phyloP scores from a whole-genome alignment of 35 echinoderm and acorn worm genomes.

The Nesometra sesokonis region DNA sequence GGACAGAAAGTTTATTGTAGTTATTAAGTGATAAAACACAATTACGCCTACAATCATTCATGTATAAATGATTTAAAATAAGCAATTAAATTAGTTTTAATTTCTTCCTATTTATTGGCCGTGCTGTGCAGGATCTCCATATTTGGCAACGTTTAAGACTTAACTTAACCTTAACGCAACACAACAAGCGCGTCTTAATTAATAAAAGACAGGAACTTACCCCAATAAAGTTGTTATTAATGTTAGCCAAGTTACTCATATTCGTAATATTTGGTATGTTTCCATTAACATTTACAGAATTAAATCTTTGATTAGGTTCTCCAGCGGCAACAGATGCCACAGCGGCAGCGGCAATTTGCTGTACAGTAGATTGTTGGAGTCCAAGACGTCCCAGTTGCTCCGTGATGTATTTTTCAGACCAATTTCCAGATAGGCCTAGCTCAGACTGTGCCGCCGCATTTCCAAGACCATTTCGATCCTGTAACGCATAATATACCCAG shows the following conservation, averaged over 20 bases:
- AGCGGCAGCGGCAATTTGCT: not conserved
- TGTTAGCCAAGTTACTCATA: not conserved
- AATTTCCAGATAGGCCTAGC: constrained; percentile 50
- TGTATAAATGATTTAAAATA: too few species aligned
- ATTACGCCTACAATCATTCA: too few species aligned
- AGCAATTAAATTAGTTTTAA: too few species aligned
- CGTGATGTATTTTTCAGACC: constrained; percentile 71
- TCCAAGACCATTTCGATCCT: not conserved
- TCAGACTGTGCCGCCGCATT: constrained; percentile 9
- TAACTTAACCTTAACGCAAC: too few species aligned
- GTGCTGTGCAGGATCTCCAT: too few species aligned
- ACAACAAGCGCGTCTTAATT: too few species aligned
- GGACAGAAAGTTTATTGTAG: too few species aligned
- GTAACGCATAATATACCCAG: not conserved
- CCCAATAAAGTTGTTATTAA: not conserved
- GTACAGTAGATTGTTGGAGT: not conserved
- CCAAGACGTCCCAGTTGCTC: constrained; percentile 22
- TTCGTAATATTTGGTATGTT: not conserved
- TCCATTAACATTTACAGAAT: not conserved
- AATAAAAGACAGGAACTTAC: not conserved
- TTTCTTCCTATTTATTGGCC: too few species aligned
- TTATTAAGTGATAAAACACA: too few species aligned
- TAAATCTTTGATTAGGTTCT: not conserved
- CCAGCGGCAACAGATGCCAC: not conserved
- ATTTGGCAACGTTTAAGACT: too few species aligned